Percentiles rank a stretch among this genome's conserved stretches.
These are phyloP conservation scores for Himalopsyche japonica DNA, from an alignment of 2,888 invertebrate species.

Conservation along the genomic window DNA sequence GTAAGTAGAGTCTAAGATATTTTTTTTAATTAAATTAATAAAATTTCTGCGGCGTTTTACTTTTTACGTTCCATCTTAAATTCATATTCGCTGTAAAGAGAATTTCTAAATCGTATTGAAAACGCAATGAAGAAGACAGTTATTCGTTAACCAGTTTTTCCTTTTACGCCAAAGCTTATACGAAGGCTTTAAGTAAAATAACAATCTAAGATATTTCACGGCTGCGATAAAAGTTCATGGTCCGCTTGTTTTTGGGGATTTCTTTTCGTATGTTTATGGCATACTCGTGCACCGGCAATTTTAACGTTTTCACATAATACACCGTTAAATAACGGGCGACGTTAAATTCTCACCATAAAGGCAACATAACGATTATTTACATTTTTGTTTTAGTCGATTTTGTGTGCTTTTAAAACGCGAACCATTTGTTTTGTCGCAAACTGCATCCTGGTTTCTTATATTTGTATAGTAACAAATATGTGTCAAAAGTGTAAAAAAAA, in stretches of 20 bases:
- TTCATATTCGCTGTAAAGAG: background rate
- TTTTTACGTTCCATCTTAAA: background rate
- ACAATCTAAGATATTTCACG: constrained; percentile 30
- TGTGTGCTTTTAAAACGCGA: background rate
- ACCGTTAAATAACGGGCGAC: constrained; percentile 6
- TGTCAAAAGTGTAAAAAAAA: background rate
- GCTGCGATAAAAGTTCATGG: constrained; percentile 31
- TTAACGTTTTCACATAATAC: constrained; percentile 12
- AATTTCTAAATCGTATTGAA: background rate
- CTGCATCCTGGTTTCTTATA: background rate
- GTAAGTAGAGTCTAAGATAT: background rate
- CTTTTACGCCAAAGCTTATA: constrained; percentile 24
- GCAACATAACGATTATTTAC: background rate
- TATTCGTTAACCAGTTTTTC: constrained; percentile 23
- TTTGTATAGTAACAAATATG: background rate
- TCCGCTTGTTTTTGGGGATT: constrained; percentile 29
- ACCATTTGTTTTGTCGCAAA: background rate
- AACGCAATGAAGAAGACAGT: constrained; percentile 4
- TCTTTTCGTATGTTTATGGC: constrained; percentile 25
- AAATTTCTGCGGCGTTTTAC: background rate
- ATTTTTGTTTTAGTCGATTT: constrained; percentile 1
- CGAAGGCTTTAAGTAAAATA: constrained; percentile 33
- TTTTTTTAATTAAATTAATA: background rate
- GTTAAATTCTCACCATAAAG: background rate
- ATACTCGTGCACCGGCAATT: constrained; percentile 4